phyloP scores from a whole-genome alignment of 2,113 vertebrate genomes.

The Holacanthus passer region DNA sequence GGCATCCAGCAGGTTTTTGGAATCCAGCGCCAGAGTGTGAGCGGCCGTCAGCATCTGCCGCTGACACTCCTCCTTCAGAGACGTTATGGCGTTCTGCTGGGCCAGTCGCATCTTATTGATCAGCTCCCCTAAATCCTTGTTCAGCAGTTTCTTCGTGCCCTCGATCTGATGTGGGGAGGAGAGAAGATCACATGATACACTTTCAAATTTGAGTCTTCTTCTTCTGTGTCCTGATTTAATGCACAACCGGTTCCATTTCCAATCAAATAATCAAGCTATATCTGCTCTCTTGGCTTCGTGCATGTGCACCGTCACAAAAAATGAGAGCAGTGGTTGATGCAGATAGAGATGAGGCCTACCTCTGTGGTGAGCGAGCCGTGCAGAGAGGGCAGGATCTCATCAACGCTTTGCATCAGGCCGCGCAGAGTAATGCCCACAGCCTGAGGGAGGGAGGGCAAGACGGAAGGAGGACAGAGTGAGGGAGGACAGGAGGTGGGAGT shows the following conservation, averaged over 20 bases:
- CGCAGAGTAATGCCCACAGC: slow-evolving; percentile 89
- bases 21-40: slow-evolving; percentile 93
- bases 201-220: neutral
- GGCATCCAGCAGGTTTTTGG: slow-evolving; percentile 95
- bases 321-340: neutral
- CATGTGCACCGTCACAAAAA: neutral
- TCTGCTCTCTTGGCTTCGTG: neutral
- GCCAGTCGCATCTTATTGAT: slow-evolving; percentile 96
- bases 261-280: neutral
- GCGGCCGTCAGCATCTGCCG: slow-evolving; percentile 94
- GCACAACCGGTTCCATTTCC: neutral
- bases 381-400: slow-evolving; percentile 89
- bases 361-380: slow-evolving; percentile 88
- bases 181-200: neutral
- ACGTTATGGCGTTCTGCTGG: slow-evolving; percentile 93
- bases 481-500: neutral
- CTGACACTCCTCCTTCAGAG: slow-evolving; percentile 91
- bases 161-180: slow-evolving; percentile 78
- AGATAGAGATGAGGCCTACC: slow-evolving; percentile 76
- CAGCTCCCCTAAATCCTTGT: slow-evolving; percentile 92
- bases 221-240: too few species aligned
- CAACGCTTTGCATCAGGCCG: slow-evolving; percentile 90
- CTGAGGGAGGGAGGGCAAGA: slow-evolving; percentile 69
- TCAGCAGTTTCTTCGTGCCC: slow-evolving; percentile 94
- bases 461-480: too few species aligned